Percentiles rank a stretch among this genome's conserved stretches.
These are phyloP conservation scores for Macrobrachium rosenbergii DNA, from an alignment of 1,140 invertebrate genomes.

Conservation along the genomic window DNA sequence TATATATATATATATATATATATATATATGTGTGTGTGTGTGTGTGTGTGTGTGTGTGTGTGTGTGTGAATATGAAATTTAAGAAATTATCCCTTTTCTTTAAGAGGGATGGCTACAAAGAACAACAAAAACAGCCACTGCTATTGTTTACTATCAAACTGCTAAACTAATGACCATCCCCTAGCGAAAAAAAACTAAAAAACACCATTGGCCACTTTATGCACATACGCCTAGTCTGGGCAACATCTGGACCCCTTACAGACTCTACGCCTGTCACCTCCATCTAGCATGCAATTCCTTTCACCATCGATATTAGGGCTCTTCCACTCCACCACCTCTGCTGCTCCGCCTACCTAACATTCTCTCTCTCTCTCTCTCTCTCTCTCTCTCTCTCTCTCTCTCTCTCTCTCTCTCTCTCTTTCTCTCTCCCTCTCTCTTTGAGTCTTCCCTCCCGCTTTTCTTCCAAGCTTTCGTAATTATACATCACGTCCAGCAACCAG, in stretches of 20 bases:
- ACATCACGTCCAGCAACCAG: not conserved
- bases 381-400: slow-evolving; percentile 1
- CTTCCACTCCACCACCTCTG: not conserved
- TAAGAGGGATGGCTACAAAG: too few relatives aligned
- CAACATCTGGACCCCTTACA: not conserved
- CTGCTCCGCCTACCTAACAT: not conserved
- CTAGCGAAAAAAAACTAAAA: too few relatives aligned
- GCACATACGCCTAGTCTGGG: too few relatives aligned
- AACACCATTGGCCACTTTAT: not conserved
- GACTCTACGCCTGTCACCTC: not conserved
- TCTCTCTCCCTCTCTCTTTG: slow-evolving; percentile 1
- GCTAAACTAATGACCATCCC: too few relatives aligned
- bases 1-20: slow-evolving; percentile 27
- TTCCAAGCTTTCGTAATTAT: not conserved
- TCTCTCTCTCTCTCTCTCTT: not conserved
- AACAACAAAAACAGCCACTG: too few relatives aligned
- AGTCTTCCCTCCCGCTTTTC: not conserved
- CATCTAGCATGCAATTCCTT: not conserved
- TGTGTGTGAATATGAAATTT: not conserved
- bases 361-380: not conserved
- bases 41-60: not conserved
- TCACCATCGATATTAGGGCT: too few relatives aligned
- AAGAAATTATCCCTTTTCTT: too few relatives aligned
- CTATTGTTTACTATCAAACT: too few relatives aligned
- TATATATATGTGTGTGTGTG: slow-evolving; percentile 2